phyloP scores from a whole-genome alignment of 2,888 invertebrate species.

The Heteromyza rotundicornis region DNA sequence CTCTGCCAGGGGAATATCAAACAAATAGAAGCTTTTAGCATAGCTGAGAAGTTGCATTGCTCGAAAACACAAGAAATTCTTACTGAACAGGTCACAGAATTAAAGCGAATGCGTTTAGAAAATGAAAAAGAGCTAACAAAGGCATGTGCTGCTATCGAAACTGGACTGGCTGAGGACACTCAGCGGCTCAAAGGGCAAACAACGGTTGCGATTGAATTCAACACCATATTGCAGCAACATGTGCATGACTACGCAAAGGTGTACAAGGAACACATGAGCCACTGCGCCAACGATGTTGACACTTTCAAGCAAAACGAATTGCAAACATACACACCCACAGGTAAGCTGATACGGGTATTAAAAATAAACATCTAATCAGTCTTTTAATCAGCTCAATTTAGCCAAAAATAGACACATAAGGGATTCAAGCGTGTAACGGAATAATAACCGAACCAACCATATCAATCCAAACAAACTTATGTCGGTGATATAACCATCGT shows the following conservation, averaged over 20 bases:
- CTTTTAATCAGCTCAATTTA: too few relatives aligned
- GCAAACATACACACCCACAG: slow-evolving; percentile 58
- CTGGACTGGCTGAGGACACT: slow-evolving; percentile 35
- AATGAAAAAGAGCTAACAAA: slow-evolving; percentile 2
- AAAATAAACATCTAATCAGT: too few relatives aligned
- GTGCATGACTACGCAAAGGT: slow-evolving; percentile 48
- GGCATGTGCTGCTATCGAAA: slow-evolving; percentile 27
- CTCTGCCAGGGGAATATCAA: slow-evolving; percentile 33
- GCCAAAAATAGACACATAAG: too few relatives aligned
- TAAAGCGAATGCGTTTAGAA: slow-evolving; percentile 33
- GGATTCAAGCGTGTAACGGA: too few relatives aligned
- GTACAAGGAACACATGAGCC: slow-evolving; percentile 49
- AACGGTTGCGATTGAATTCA: slow-evolving; percentile 52
- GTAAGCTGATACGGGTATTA: slow-evolving; percentile 30
- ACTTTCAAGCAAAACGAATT: slow-evolving; percentile 61
- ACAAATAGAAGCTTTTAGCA: slow-evolving; percentile 27
- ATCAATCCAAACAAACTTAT: too few relatives aligned
- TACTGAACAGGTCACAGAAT: slow-evolving; percentile 29
- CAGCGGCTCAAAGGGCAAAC: slow-evolving; percentile 39
- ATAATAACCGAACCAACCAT: too few relatives aligned
- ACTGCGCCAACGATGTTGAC: slow-evolving; percentile 60
- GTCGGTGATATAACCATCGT: too few relatives aligned
- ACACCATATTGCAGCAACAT: slow-evolving; percentile 52
- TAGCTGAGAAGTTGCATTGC: slow-evolving; percentile 26
- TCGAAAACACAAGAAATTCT: slow-evolving; percentile 30